phyloP scores from a whole-genome alignment of 2,797 vertebrate genomes.

The Adelosebastes latens region DNA sequence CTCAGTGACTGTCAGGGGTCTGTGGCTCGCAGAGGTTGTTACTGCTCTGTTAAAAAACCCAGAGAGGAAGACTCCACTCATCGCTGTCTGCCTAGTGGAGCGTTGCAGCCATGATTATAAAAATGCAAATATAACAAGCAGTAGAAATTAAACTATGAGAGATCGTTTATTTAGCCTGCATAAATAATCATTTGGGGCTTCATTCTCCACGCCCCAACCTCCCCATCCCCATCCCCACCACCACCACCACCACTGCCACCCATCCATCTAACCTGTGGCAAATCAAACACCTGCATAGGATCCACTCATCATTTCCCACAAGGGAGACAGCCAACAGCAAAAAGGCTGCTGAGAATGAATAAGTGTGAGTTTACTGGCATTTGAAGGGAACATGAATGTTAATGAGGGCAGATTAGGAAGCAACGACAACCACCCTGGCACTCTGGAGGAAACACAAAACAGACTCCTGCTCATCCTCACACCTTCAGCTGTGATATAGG shows the following conservation, averaged over 20 bases:
- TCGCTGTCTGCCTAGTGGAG: conserved; percentile 41
- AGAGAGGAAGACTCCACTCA: conserved; percentile 22
- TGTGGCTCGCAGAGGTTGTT: conserved; percentile 52
- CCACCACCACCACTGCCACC: conserved; percentile 19
- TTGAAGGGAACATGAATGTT: conserved; percentile 57
- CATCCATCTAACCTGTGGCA: conserved; percentile 69
- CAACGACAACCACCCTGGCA: conserved; percentile 48
- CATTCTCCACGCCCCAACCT: conserved; percentile 19
- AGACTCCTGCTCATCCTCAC: conserved; percentile 37
- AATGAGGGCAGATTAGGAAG: conserved; percentile 64
- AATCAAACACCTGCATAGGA: conserved; percentile 62
- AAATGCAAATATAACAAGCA: conserved; percentile 56
- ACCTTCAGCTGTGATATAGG: conserved; percentile 42
- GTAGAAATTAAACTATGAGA: conserved; percentile 53
- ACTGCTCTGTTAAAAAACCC: conserved; percentile 36
- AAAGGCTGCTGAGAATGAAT: conserved; percentile 42
- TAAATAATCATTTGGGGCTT: conserved; percentile 51
- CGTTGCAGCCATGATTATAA: conserved; percentile 61
- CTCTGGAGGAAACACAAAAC: conserved; percentile 32
- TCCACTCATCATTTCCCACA: conserved; percentile 17
- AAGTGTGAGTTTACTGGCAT: conserved; percentile 61
- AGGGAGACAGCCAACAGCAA: conserved; percentile 34
- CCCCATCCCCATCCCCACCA: not conserved
- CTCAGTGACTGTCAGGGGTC: conserved; percentile 43
- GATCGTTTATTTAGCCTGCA: conserved; percentile 49